Percentiles rank a stretch among this genome's conserved stretches.
phyloP scores from a whole-genome alignment of 2,888 invertebrate genomes.

The Amiota communis region DNA sequence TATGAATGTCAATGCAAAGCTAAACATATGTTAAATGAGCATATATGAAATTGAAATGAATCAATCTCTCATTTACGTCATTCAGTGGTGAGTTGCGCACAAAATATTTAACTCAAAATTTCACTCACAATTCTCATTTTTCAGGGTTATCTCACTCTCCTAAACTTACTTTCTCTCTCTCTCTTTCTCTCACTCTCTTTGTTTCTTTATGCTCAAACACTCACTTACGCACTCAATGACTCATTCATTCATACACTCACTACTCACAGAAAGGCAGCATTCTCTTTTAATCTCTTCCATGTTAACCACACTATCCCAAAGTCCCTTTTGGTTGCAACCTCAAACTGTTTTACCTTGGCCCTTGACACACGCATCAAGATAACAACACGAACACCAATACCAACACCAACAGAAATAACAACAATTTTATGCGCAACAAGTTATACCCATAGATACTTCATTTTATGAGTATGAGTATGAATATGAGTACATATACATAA shows the following conservation, averaged over 20 bases:
- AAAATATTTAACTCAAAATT: neutral
- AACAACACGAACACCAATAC: slow-evolving; percentile 5
- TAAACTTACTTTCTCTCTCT: too few species aligned
- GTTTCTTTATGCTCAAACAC: neutral
- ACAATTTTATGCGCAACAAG: slow-evolving; percentile 17
- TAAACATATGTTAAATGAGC: too few species aligned
- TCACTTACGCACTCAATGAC: neutral
- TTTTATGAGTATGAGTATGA: neutral
- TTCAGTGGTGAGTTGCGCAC: neutral
- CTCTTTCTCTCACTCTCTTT: neutral
- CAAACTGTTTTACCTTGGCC: neutral
- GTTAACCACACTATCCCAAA: too few species aligned
- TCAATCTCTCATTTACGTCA: neutral
- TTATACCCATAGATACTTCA: slow-evolving; percentile 9
- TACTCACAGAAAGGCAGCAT: neutral
- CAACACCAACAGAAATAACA: neutral
- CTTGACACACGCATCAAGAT: neutral
- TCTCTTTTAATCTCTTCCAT: neutral
- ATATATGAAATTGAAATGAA: neutral
- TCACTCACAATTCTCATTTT: neutral
- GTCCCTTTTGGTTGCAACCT: neutral
- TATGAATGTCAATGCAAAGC: too few species aligned
- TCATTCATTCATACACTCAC: neutral
- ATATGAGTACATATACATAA: neutral
- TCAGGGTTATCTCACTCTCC: too few species aligned